Evolutionary conservation across 2,797 vertebrate genomes (phyloP).

Genomic region (Bovichtus diacanthus): DNA sequence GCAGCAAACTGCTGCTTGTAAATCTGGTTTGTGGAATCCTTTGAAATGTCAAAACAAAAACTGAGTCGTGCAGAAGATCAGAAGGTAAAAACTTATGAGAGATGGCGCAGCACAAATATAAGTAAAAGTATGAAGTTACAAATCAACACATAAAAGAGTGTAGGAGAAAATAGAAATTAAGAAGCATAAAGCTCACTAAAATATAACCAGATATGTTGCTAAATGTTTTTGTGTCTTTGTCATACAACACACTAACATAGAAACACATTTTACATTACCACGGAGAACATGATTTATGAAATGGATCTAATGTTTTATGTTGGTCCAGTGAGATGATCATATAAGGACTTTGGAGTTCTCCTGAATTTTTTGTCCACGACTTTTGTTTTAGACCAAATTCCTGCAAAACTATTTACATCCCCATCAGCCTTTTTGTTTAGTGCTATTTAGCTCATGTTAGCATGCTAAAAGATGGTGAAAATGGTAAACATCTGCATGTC

Average conservation of each 20-base stretch:
- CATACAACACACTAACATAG: not conserved
- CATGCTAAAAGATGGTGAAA: not conserved
- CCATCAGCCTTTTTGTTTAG: not conserved
- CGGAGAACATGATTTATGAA: not conserved
- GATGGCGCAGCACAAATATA: not conserved
- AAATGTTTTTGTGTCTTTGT: not conserved
- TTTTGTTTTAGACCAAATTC: constrained; percentile 5
- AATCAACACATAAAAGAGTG: constrained; percentile 15
- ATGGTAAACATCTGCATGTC: not conserved
- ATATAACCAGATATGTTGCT: not conserved
- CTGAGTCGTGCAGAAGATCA: not conserved
- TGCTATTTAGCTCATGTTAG: not conserved
- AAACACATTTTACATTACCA: not conserved
- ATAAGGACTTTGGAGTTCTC: too few species aligned
- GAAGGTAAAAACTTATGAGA: not conserved
- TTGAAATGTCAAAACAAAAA: constrained; percentile 25
- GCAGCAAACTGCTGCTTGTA: not conserved
- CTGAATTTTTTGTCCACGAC: not conserved
- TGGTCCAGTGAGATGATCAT: not conserved
- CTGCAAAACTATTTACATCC: not conserved
- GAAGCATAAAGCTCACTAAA: not conserved
- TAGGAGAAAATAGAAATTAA: not conserved
- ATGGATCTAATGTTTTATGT: not conserved
- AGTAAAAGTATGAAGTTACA: constrained; percentile 11
- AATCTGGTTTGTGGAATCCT: constrained; percentile 7